Conservation (phyloP, 2,797 vertebrate genomes). For the Manis javanica region DNA sequence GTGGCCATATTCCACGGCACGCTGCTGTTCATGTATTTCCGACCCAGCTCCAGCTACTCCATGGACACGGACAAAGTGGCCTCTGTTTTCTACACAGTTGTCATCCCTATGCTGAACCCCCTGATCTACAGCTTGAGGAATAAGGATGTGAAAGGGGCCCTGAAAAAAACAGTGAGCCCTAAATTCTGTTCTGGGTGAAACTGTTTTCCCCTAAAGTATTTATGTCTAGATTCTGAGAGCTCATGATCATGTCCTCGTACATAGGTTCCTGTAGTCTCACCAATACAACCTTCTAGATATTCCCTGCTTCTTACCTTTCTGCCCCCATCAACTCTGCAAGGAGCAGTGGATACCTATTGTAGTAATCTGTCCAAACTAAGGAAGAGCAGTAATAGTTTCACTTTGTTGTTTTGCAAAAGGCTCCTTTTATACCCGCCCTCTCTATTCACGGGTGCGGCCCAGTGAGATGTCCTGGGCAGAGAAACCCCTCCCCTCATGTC, state of each 20-base stretch:
- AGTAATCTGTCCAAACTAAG: background rate
- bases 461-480: background rate
- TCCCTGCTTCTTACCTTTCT: background rate
- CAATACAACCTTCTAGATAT: fast-evolving
- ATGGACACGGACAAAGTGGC: slow-evolving; percentile 71
- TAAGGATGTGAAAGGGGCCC: slow-evolving; percentile 60
- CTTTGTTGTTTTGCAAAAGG: background rate
- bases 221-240: background rate
- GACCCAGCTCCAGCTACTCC: slow-evolving; percentile 46
- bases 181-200: background rate
- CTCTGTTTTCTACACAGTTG: slow-evolving; percentile 73
- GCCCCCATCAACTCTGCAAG: background rate
- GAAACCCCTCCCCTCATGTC: background rate
- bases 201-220: background rate
- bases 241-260: background rate
- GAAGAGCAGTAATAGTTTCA: background rate
- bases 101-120: slow-evolving; percentile 77
- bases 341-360: background rate
- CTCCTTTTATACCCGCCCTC: background rate
- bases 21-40: slow-evolving; percentile 76
- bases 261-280: background rate
- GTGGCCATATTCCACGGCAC: slow-evolving; percentile 68
- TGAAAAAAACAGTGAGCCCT: background rate
- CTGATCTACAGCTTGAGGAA: slow-evolving; percentile 79
- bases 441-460: background rate